phyloP scores from a whole-genome alignment of 2,797 vertebrate species.

The Enteromius unitaeniatus region DNA sequence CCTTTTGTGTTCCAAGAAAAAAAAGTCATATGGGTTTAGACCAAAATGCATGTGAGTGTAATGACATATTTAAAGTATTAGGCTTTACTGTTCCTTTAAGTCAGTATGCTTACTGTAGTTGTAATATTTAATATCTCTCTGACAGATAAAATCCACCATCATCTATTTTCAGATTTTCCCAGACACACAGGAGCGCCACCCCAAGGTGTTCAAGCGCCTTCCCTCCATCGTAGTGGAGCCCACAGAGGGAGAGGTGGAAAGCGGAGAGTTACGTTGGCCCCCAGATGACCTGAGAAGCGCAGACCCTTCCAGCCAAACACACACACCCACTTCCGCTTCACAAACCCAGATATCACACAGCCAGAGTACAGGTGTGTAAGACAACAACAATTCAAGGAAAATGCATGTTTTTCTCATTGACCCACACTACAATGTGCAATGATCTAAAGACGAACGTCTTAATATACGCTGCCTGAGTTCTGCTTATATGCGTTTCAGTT shows the following conservation, averaged over 20 bases:
- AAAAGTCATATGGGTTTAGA: background rate
- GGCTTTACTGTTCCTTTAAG: background rate
- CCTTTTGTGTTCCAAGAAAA: background rate
- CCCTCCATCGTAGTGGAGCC: constrained; percentile 92
- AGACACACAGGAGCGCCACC: constrained; percentile 84
- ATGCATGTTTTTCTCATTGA: background rate
- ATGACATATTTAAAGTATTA: background rate
- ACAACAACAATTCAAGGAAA: background rate
- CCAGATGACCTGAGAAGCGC: constrained; percentile 82
- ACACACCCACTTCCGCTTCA: constrained; percentile 27
- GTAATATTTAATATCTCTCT: background rate
- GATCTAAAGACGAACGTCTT: background rate
- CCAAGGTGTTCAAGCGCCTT: constrained; percentile 88
- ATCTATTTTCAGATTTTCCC: constrained; percentile 78
- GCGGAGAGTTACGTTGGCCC: constrained; percentile 90
- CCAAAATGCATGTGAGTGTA: background rate
- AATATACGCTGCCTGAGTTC: background rate
- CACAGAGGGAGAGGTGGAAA: constrained; percentile 86
- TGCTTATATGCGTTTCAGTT: background rate
- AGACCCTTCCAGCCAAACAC: constrained; percentile 61
- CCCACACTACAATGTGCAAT: background rate
- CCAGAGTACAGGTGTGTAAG: constrained; percentile 45
- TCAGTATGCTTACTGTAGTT: background rate
- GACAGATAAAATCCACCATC: background rate
- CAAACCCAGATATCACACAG: constrained; percentile 36